These are phyloP conservation scores for Catagonus wagneri DNA, from an alignment of 2,113 vertebrate species.

Conservation along the genomic window DNA sequence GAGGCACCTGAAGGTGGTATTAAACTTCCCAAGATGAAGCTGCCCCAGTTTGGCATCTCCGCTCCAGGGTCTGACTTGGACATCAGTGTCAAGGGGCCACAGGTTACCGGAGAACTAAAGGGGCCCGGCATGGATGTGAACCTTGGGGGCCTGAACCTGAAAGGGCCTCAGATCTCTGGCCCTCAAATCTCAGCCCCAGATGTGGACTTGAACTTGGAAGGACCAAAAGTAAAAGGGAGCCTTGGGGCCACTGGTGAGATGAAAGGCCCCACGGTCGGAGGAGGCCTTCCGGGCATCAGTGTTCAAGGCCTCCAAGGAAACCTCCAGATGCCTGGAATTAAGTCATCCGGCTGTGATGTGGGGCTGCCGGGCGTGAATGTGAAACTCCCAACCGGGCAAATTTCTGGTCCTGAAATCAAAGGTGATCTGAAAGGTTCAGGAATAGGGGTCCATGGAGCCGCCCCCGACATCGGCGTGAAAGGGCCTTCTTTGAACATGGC, in stretches of 20 bases:
- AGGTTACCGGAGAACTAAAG: constrained; percentile 69
- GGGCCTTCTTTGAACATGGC: constrained; percentile 66
- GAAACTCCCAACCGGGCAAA: constrained; percentile 64
- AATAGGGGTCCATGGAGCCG: constrained; percentile 12
- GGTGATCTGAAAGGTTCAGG: constrained; percentile 67
- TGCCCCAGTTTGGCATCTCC: constrained; percentile 84
- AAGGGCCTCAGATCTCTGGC: constrained; percentile 76
- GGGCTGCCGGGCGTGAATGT: constrained; percentile 53
- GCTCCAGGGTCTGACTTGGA: not conserved
- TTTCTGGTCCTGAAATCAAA: constrained; percentile 77
- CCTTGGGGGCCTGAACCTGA: constrained; percentile 66
- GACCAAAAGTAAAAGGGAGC: constrained; percentile 81
- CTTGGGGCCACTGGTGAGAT: constrained; percentile 11
- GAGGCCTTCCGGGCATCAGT: not conserved
- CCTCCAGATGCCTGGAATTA: constrained; percentile 74
- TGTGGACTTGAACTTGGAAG: constrained; percentile 80
- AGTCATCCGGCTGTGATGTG: constrained; percentile 3
- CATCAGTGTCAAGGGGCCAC: constrained; percentile 64
- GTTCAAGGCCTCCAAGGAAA: constrained; percentile 71
- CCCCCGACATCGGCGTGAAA: constrained; percentile 71
- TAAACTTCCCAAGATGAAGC: constrained; percentile 85
- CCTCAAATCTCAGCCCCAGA: constrained; percentile 54
- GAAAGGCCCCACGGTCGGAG: not conserved
- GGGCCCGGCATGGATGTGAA: constrained; percentile 11
- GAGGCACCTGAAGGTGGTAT: constrained; percentile 83